Percentiles rank a stretch among this genome's conserved stretches.
Conservation (phyloP, 1,140 invertebrate species). For the Triops cancriformis region DNA sequence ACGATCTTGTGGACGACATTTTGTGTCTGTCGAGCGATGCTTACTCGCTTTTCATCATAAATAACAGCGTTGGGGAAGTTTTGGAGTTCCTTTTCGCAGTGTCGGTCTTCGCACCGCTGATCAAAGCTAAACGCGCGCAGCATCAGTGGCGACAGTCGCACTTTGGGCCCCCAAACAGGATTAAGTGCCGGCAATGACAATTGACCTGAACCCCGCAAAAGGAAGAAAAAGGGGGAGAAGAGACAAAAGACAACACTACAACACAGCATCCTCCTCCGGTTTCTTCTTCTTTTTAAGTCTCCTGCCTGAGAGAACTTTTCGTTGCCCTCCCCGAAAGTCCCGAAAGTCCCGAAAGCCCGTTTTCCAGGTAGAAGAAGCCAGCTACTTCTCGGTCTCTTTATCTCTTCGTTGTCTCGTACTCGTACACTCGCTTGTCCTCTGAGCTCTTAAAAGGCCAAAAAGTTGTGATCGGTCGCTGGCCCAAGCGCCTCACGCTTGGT, state of each 20-base stretch:
- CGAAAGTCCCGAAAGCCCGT: neutral
- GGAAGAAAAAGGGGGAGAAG: neutral
- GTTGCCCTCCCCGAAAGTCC: too few species aligned
- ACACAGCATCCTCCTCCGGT: slow-evolving; percentile 10
- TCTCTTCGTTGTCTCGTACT: neutral
- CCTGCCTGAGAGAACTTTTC: neutral
- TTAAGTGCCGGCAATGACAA: slow-evolving; percentile 13
- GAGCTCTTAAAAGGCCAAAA: too few species aligned
- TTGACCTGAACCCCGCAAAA: neutral
- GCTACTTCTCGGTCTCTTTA: neutral
- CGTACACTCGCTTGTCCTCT: neutral
- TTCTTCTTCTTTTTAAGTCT: neutral
- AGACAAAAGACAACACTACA: neutral
- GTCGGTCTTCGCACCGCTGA: slow-evolving; percentile 3
- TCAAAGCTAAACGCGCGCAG: slow-evolving; percentile 5
- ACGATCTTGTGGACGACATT: too few species aligned
- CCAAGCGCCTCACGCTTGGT: neutral
- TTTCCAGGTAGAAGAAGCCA: neutral
- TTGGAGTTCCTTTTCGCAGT: neutral
- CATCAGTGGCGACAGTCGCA: slow-evolving; percentile 12
- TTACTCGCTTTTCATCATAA: neutral
- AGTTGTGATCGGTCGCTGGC: neutral
- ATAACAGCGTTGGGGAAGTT: neutral
- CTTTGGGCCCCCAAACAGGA: neutral
- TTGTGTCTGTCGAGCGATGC: neutral